A percentile compares a stretch with the other conserved stretches of the same genome.
Evolutionary conservation across 2,888 invertebrate species (phyloP).

Genomic region (Lasius platythorax): DNA sequence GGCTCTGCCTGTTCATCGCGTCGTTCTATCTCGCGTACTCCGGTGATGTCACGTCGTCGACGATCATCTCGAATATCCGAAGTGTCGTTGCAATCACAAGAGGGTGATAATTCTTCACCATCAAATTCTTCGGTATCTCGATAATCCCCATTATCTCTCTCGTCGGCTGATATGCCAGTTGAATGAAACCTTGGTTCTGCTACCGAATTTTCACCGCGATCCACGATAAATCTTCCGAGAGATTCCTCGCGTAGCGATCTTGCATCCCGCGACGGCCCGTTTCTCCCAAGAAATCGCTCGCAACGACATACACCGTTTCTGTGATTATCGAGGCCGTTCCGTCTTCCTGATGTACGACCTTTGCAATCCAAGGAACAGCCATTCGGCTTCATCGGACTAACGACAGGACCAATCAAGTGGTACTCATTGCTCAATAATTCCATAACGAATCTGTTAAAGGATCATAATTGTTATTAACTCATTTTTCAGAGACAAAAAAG

Average conservation of each 20-base stretch:
- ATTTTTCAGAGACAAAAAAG: not conserved
- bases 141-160: not conserved
- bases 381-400: constrained; percentile 42
- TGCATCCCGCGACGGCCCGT: not conserved
- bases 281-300: not conserved
- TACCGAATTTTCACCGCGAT: not conserved
- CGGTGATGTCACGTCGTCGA: not conserved
- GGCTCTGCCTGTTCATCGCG: not conserved
- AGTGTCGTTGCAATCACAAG: not conserved
- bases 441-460: constrained; percentile 67
- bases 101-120: not conserved
- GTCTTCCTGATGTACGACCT: constrained; percentile 25
- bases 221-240: not conserved
- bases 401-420: constrained; percentile 71
- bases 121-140: not conserved
- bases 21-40: not conserved
- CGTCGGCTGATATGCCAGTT: not conserved
- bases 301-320: not conserved
- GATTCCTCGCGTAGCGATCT: not conserved
- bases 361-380: constrained; percentile 14
- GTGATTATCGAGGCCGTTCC: not conserved
- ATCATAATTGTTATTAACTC: not conserved
- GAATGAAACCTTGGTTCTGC: not conserved
- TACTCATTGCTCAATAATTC: constrained; percentile 69
- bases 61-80: not conserved